Base-by-base conservation (phyloP, 2,797 vertebrate species). In the Xenopus petersii region DNA sequence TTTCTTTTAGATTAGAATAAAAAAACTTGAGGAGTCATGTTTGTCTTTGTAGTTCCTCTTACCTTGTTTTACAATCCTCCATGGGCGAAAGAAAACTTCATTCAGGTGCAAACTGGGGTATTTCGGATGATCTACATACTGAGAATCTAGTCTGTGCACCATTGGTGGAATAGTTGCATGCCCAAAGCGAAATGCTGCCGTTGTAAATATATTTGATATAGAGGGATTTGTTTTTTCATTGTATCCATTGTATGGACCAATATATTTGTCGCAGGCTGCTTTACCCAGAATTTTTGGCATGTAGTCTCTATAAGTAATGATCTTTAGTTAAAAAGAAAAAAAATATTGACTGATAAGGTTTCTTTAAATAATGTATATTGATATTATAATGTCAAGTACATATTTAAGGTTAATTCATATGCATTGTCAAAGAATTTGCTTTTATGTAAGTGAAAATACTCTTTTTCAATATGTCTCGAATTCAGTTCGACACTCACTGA, bases 101-200 rank as follows among this genome's bases (percentile, higher is more conserved):
- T 89, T 92, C 54, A 98, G 87, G 47, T 80, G 84, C 85, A 98
- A 83, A 24, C 82, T 81, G 68, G 92, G 88, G 70, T 92, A 89
- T 12, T n/a, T 64, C 1, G 90, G 83, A 15, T 94, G 90, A 16
- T 94, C 89, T 87, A 88, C 89, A 84, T 94, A 98, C 71, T 86
- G 87, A 9, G 87, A 76, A 15, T 98, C 93, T 36, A 98, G 80
- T 73, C 96, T 86, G 58, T 79, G 80, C 73, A 96, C 79, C 65
- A 87, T 55, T 0, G 95, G 88, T 0, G 93, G 84, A 61, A 99
- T 88, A 1, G 93, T 93, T 60, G 90, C 91, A 0, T 99, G 98
- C 74, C 95, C 98, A 1, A 98, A 99, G 74, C 98, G 95, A 88
- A 98, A 98, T 3, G 96, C 97, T 0, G 98, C 97, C 0, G 96